phyloP scores from a whole-genome alignment of 2,888 invertebrate species.

The Drosophila percnosoma region DNA sequence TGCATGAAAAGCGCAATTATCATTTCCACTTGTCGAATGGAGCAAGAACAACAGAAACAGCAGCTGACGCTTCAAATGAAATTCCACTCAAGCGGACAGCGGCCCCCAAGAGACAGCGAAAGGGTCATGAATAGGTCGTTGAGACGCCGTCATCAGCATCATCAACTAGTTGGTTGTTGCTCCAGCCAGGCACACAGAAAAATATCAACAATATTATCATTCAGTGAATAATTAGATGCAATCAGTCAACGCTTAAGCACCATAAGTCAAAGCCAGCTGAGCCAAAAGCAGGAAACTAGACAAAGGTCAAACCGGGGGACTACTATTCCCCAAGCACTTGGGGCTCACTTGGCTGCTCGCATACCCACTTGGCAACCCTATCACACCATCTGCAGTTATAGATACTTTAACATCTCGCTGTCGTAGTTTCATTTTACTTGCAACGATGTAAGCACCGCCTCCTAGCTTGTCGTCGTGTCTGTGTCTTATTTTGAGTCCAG shows the following conservation, averaged over 20 bases:
- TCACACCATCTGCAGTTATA: slow-evolving; percentile 61
- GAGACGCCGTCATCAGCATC: slow-evolving; percentile 69
- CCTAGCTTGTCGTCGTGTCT: slow-evolving; percentile 28
- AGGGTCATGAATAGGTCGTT: slow-evolving; percentile 77
- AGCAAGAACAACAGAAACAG: slow-evolving; percentile 37
- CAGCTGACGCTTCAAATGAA: slow-evolving; percentile 63
- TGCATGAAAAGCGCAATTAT: slow-evolving; percentile 77
- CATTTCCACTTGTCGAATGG: slow-evolving; percentile 57
- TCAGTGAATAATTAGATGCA: slow-evolving; percentile 83
- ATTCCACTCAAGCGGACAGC: slow-evolving; percentile 57
- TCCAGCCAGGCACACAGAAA: slow-evolving; percentile 49
- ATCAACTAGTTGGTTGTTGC: slow-evolving; percentile 38
- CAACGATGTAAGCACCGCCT: slow-evolving; percentile 29
- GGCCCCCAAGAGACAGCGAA: slow-evolving; percentile 63
- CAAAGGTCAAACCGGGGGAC: slow-evolving; percentile 60
- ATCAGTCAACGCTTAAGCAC: slow-evolving; percentile 82
- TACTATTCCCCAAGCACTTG: slow-evolving; percentile 26
- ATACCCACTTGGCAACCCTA: slow-evolving; percentile 45
- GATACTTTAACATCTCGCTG: slow-evolving; percentile 54
- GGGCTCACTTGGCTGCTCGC: slow-evolving; percentile 11
- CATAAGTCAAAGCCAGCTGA: slow-evolving; percentile 75
- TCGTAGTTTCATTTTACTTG: slow-evolving; percentile 55
- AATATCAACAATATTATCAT: slow-evolving; percentile 78
- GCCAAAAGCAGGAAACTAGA: slow-evolving; percentile 58
- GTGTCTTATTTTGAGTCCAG: slow-evolving; percentile 22